phyloP scores from a whole-genome alignment of 1,140 invertebrate genomes.

The Brachionus rubens region DNA sequence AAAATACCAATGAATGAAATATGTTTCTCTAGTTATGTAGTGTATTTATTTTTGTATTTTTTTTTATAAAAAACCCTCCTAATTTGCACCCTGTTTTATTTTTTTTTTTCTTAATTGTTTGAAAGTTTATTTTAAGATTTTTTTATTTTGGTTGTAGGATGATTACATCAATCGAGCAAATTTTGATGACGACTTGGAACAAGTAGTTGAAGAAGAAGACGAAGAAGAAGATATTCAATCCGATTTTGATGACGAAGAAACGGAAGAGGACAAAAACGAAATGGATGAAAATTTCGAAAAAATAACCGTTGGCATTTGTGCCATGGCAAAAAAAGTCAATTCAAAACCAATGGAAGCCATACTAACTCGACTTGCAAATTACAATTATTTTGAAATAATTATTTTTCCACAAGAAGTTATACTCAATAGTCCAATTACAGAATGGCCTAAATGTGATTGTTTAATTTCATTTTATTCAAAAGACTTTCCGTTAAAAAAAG shows the following conservation, averaged over 20 bases:
- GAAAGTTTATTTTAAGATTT: no score
- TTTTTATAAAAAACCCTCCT: no score
- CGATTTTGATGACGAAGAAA: background rate
- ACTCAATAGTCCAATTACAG: conserved; percentile 82
- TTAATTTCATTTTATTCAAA: conserved; percentile 97
- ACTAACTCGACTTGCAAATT: conserved; percentile 84
- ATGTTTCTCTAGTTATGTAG: no score
- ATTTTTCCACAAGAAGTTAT: conserved; percentile 50
- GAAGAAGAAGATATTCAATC: background rate
- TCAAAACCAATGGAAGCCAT: conserved; percentile 99
- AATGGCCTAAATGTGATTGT: conserved; percentile 96
- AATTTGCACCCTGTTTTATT: no score
- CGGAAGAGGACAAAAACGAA: background rate
- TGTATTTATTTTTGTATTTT: no score
- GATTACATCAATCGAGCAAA: background rate
- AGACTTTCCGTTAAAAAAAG: conserved; percentile 94
- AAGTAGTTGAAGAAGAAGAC: conserved; percentile 5
- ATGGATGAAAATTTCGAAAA: conserved; percentile 47
- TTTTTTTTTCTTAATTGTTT: no score
- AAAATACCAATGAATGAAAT: no score
- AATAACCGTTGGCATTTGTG: conserved; percentile 88
- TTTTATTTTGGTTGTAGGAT: background rate
- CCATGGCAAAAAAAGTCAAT: conserved; percentile 96
- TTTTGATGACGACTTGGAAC: conserved; percentile 30
- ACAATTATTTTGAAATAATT: conserved; percentile 62